Evolutionary conservation across 2,113 vertebrate genomes (phyloP).

Genomic region (Nanorana parkeri): DNA sequence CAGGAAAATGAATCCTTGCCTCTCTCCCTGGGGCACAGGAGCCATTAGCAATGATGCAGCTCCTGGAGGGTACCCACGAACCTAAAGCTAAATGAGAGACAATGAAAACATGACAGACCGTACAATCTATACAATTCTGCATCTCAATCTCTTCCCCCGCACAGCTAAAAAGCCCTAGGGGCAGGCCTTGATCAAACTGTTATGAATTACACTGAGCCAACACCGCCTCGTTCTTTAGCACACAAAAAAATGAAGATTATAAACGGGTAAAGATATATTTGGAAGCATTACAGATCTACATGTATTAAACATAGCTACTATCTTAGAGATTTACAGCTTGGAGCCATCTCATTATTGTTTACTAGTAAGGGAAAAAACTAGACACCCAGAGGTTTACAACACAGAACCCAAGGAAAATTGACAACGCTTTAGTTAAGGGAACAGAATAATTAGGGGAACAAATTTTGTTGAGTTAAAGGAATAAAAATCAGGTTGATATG

Average conservation of each 20-base stretch:
- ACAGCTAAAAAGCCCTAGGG: conserved; percentile 41
- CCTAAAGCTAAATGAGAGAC: conserved; percentile 52
- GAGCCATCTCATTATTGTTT: background rate
- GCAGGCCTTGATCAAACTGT: conserved; percentile 36
- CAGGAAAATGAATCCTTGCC: conserved; percentile 27
- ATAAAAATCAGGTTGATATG: too few species aligned
- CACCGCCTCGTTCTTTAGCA: conserved; percentile 1
- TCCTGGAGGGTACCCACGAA: conserved; percentile 18
- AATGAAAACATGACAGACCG: conserved; percentile 44
- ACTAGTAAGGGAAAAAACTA: background rate
- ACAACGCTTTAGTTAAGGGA: too few species aligned
- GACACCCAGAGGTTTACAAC: background rate
- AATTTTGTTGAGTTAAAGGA: too few species aligned
- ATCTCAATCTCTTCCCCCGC: conserved; percentile 30
- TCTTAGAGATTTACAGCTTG: background rate
- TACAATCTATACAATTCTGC: conserved; percentile 2
- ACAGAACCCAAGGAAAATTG: too few species aligned
- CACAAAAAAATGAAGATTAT: background rate
- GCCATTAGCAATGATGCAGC: conserved; percentile 31
- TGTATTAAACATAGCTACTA: background rate
- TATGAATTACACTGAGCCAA: conserved; percentile 5
- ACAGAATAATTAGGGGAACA: too few species aligned
- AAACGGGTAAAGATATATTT: conserved; percentile 5
- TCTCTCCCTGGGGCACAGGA: conserved; percentile 6
- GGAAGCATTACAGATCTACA: conserved; percentile 8